phyloP scores from a whole-genome alignment of 1,140 invertebrate species.

The Nautilus pompilius region DNA sequence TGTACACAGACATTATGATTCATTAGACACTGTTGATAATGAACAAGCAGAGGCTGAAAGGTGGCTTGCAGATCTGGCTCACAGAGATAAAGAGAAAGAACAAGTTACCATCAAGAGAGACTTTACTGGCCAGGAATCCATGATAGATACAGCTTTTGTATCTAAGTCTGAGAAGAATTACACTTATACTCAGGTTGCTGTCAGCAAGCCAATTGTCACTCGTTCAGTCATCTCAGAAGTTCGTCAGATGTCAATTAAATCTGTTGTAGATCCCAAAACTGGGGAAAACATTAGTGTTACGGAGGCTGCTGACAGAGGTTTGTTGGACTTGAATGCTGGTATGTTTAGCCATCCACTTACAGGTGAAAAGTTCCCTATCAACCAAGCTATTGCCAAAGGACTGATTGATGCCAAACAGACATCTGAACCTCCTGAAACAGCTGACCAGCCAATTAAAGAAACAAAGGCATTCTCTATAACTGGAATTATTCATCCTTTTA shows the following conservation, averaged over 20 bases:
- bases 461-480: slow-evolving; percentile 54
- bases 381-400: slow-evolving; percentile 69
- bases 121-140: slow-evolving; percentile 4
- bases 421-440: slow-evolving; percentile 22
- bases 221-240: slow-evolving; percentile 40
- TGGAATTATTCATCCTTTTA: slow-evolving; percentile 77
- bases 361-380: slow-evolving; percentile 69
- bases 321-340: slow-evolving; percentile 62
- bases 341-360: slow-evolving; percentile 74
- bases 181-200: slow-evolving; percentile 42
- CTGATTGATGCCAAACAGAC: slow-evolving; percentile 37
- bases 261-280: slow-evolving; percentile 76
- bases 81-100: background rate
- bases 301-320: slow-evolving; percentile 67
- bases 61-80: slow-evolving; percentile 1
- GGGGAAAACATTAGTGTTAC: slow-evolving; percentile 76
- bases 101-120: background rate
- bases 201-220: slow-evolving; percentile 38
- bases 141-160: slow-evolving; percentile 35
- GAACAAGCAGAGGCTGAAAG: slow-evolving; percentile 10
- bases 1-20: slow-evolving; percentile 65
- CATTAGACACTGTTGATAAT: background rate
- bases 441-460: slow-evolving; percentile 44
- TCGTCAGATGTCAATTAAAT: slow-evolving; percentile 52
- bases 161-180: slow-evolving; percentile 38